Evolutionary conservation across 2,797 vertebrate genomes (phyloP), one percentile per base, ranked within the genome.

Genomic region (Acrocephalus scirpaceus): DNA sequence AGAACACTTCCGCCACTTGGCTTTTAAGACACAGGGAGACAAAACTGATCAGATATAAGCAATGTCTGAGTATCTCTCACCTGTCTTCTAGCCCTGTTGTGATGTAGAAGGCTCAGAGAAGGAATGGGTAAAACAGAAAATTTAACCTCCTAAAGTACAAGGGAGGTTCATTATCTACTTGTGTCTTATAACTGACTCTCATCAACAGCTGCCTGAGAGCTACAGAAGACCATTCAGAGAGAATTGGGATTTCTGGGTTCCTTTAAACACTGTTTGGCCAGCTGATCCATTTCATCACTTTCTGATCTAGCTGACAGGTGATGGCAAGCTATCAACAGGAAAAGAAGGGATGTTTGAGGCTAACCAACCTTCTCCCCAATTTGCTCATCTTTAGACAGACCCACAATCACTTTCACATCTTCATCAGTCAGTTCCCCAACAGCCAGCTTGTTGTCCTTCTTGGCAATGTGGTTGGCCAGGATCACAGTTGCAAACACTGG

Each of bases 401-500:
- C 93, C 7, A 98, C 97, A 20, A 99, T 99, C 97, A 99, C 98
- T 96, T 99, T 99, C 76, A 99, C 96, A 10, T 99, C 99, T 81
- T 99, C 99, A 7, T 99, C 99, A 0, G 99, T 99, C 89, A 99
- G 98, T 45, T 99, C 99, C 2, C 98, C 98, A 66, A 99, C 95
- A 0, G 99, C 99, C 7, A 99, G 98, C 45, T 99, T 99, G 90
- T 99, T 97, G 58, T 99, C 99, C 75, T 98, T 98, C 83, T 99
- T 98, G 38, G 98, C 96, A 3, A 99, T 98, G 87, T 99, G 99
- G 96, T 99, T 99, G 97, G 99, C 99, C 92, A 99, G 96, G 95
- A 99, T 99, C 45, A 99, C 98, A 0, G 99, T 99, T 10, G 99
- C 99, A 1, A 99, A 99, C 56, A 99, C 99, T 0, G 99, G 99